phyloP scores from a whole-genome alignment of 2,113 vertebrate species.

The Baryphthengus martii region DNA sequence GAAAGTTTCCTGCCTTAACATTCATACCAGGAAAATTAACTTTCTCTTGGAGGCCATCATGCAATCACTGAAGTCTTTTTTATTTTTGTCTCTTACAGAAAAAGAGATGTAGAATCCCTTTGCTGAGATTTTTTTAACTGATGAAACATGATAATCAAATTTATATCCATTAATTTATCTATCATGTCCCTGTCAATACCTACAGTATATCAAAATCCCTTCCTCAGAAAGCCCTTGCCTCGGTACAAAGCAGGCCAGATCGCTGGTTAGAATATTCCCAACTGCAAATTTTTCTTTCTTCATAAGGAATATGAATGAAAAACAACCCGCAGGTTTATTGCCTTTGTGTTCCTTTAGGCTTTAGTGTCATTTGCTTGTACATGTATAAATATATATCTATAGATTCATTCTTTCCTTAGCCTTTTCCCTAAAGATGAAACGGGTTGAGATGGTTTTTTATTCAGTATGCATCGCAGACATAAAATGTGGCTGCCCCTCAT shows the following conservation, averaged over 20 bases:
- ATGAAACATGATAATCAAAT: not conserved
- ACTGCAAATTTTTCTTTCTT: not conserved
- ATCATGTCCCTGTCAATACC: not conserved
- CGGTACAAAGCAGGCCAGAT: not conserved
- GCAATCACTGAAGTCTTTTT: not conserved
- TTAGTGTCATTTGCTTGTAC: not conserved
- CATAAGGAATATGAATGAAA: not conserved
- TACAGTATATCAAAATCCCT: not conserved
- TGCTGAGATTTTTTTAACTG: not conserved
- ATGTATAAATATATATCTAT: not conserved
- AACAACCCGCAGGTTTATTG: not conserved
- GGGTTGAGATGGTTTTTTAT: not conserved
- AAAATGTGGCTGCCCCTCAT: not conserved
- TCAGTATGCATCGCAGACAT: not conserved
- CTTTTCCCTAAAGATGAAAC: not conserved
- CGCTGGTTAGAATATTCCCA: not conserved
- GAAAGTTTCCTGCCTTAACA: not conserved
- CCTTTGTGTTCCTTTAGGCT: not conserved
- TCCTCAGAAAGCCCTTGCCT: not conserved
- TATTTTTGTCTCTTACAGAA: not conserved
- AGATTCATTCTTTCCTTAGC: not conserved
- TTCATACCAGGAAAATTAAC: not conserved
- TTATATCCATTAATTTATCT: not conserved
- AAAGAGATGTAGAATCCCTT: not conserved
- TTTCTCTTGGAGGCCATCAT: not conserved